Evolutionary conservation across 2,113 vertebrate species (phyloP), one percentile per base, ranked within the genome.

Genomic region (Eclectus roratus): DNA sequence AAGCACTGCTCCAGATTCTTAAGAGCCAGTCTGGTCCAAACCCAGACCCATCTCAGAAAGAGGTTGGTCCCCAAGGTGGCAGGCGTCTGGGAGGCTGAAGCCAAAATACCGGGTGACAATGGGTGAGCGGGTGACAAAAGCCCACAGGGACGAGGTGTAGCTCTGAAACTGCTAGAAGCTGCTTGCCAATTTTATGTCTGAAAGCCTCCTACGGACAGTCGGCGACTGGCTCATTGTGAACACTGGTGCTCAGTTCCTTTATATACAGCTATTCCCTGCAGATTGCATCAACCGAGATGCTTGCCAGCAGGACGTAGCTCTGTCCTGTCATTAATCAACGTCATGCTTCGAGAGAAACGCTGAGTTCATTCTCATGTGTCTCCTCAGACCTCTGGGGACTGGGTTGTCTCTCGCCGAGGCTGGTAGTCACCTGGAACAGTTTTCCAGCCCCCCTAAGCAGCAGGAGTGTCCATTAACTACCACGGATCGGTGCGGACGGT

Each of bases 391-490:
- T 98, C 98, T 97, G 97, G 97, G 97, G 97, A 96, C 97, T 77
- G 94, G 69, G 93, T 89, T 97, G 98, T 97, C 97, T 98, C 98
- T 97, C 61, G 80, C 97, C 35, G 85, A 96, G 98, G 97, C 94
- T 28, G 97, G 96, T 96, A 97, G 97, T 98, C 98, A 99, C 98
- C 98, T 97, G 98, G 98, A 98, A 98, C 97, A 96, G 97, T 97
- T 98, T 96, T 97, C 96, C 96, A 97, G 97, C 97, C 97, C 97
- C 96, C 92, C 66, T 50, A 88, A 98, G 97, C 98, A 98, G 98
- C 98, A 87, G 98, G 98, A 98, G 98, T 97, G 97, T 97, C 98
- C 98, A 98, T 98, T 98, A 98, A 97, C 94, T 63, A 96, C 95
- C 95, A 97, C 66, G 97, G 97, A 97, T 98, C 98, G 94, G 97